phyloP scores from a whole-genome alignment of 2,113 vertebrate genomes.

The Dascyllus trimaculatus region DNA sequence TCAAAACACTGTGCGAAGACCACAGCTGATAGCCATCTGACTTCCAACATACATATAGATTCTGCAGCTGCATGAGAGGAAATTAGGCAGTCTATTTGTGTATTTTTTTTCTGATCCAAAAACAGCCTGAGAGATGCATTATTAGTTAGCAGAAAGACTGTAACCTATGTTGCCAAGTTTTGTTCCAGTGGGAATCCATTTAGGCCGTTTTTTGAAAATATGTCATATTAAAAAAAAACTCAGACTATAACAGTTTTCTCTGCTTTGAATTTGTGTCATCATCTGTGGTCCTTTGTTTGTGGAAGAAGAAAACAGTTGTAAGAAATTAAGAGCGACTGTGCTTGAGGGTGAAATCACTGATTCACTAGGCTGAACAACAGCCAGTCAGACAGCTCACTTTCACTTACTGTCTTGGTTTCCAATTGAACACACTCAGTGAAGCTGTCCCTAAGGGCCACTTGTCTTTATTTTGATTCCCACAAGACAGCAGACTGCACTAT shows the following conservation, averaged over 20 bases:
- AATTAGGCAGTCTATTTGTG: background rate
- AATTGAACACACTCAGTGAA: background rate
- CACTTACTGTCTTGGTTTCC: background rate
- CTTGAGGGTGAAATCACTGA: background rate
- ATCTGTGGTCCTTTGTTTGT: background rate
- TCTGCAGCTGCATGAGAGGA: background rate
- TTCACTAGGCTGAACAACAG: no score
- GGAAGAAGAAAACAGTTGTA: background rate
- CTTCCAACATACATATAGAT: background rate
- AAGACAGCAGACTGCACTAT: background rate
- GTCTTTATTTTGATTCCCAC: constrained; percentile 26
- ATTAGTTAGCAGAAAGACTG: no score
- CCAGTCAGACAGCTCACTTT: background rate
- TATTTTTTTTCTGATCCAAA: no score
- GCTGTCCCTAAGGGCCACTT: constrained; percentile 5
- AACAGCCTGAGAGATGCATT: background rate
- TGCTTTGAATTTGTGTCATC: background rate
- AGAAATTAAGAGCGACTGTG: background rate
- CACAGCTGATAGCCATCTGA: background rate
- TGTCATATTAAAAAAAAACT: no score
- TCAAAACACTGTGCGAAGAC: background rate
- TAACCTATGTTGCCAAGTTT: no score
- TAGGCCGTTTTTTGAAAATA: no score
- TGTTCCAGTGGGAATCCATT: no score
- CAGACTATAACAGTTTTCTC: background rate